Evolutionary conservation across 2,113 vertebrate species (phyloP).

Genomic region (Aptenodytes forsteri): DNA sequence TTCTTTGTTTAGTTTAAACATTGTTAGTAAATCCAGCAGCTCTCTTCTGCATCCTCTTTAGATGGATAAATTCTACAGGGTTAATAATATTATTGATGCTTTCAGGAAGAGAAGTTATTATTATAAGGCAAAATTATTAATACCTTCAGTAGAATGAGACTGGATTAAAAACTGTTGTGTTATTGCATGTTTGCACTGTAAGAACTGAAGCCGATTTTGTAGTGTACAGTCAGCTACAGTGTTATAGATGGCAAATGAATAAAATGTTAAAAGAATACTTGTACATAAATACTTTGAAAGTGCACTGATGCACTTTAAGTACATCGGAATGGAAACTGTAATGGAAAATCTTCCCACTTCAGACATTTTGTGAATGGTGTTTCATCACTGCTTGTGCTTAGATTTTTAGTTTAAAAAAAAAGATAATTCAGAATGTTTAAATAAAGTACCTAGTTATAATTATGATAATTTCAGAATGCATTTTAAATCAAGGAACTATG

Average conservation of each 20-base stretch:
- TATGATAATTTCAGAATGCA: conserved; percentile 48
- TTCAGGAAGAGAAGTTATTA: neutral
- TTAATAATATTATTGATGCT: neutral
- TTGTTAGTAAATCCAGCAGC: neutral
- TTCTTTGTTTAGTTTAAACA: neutral
- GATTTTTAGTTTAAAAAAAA: neutral
- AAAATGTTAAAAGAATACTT: neutral
- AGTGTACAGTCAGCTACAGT: neutral
- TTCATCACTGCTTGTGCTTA: neutral
- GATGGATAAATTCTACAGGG: neutral
- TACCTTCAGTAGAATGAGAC: neutral
- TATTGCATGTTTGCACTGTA: neutral
- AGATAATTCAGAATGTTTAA: conserved; percentile 11
- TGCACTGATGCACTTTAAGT: neutral
- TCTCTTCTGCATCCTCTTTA: neutral
- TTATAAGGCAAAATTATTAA: neutral
- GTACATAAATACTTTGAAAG: neutral
- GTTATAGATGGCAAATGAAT: neutral
- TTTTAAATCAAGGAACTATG: conserved; percentile 55
- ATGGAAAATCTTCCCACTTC: neutral
- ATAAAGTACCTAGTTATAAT: conserved; percentile 36
- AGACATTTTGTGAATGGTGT: neutral
- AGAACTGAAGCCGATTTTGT: neutral
- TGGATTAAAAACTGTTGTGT: neutral
- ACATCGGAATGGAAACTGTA: neutral